Base-by-base conservation (phyloP, 2,888 invertebrate species). In the Agonum fuliginosum region DNA sequence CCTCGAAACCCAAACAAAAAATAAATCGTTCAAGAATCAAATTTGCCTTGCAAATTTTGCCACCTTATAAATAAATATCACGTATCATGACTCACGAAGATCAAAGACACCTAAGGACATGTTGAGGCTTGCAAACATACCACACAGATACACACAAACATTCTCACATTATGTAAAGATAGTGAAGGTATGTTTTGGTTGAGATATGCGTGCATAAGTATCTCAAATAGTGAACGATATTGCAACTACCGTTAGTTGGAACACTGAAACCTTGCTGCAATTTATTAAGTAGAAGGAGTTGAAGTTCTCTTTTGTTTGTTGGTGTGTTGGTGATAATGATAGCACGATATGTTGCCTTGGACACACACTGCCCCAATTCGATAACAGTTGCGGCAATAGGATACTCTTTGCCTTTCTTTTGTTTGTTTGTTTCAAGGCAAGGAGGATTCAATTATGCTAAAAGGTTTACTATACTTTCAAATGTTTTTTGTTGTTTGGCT, bases 81-180 rank as follows among this genome's bases (percentile, higher is more conserved):
- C 54, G 54, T 54, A 19, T 10, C n/a, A n/a, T 62, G 62, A 62
- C 30, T 62, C 62, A 62, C 37, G 34, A 62, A 62, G 62, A 62
- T 62, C 62, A 62, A 62, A 62, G 62, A 62, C 62, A 62, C 62
- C 22, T 24, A 54, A 37, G 30, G 19, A 62, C 62, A 62, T 30
- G 62, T 17, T 58, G 12, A 58, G 30, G 17, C 58, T 27, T 14
- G 58, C 27, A 3, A 27, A 58, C 58, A 58, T 62, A 62, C 54
- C 20, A 5, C n/a, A 5, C 24, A 24, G n/a, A n/a, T n/a, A n/a
- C n/a, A n/a, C n/a, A n/a, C n/a, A n/a, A n/a, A n/a, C n/a, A n/a
- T n/a, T n/a, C n/a, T n/a, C n/a, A n/a, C n/a, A n/a, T n/a, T 12
- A 27, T 54, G n/a, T 24, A n/a, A 8, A 1, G 10, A 37, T 37